Base-by-base conservation (phyloP, 2,797 vertebrate species). In the Sorex maritimensis region DNA sequence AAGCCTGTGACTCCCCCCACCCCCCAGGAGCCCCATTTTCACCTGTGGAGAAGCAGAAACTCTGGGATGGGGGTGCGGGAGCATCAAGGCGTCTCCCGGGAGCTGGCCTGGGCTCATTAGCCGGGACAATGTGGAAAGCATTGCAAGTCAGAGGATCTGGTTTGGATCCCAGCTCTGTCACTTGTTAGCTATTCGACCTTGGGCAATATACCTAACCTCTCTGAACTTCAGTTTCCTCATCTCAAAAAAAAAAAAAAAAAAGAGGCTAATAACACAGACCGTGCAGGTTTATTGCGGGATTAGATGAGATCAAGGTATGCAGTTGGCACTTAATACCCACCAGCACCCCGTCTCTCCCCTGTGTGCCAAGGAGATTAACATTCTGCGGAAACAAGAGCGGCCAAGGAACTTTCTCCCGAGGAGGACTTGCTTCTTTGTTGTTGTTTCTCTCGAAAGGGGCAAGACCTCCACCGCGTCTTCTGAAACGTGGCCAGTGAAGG, bases 131-230 rank as follows among this genome's bases (percentile, higher is more conserved):
- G 65, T 26, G 26, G 67, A 67, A 96, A 88, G 87, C 89, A 58
- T 1, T 81, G 6, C 63, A 52, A 80, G 49, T 41, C 68, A 61
- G 34, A 88, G 26, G 71, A 68, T 28, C 3, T 24, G 85, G 11
- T 79, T 23, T 80, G 72, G 81, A 84, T 89, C 38, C 67, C 78
- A 89, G 74, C 58, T 94, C 75, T 85, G 67, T 85, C 75, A 77
- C 77, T 77, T 65, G 61, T 58, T 81, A 90, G 79, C 82, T 91
- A 30, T 85, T 63, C 68, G 69, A 83, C 72, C 86, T 61, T 88
- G 63, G 82, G 72, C 79, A 91, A 80, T 80, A 81, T 75, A 93
- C 77, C 74, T 79, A 58, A 77, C 77, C 75, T 95, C 65, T 90
- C 83, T 82, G 73, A 88, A 92, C 74, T 72, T 77, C 24, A 5